Evolutionary conservation across 2,797 vertebrate genomes (phyloP), one percentile per base, ranked within the genome.

Genomic region (Decapterus maruadsi): DNA sequence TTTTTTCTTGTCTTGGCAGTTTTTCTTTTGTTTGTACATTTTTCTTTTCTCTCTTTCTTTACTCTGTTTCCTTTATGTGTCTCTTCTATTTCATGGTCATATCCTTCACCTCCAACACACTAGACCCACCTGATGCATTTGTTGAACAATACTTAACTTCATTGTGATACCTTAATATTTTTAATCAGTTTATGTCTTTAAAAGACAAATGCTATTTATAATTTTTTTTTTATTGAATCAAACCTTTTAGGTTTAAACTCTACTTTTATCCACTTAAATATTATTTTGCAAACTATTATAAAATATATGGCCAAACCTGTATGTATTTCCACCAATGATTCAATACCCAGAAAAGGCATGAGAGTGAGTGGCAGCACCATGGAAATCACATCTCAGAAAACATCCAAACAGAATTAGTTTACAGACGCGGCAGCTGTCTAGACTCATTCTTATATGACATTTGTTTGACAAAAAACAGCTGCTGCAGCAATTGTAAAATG

Each of bases 341-440:
- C 6, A 22, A 22, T 20, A 62, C 19, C 10, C 0, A 56, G 10
- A 53, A 40, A n/a, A 58, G 22, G 8, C 10, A 46, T 59, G 26
- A 38, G 34, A 16, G 8, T 45, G 20, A 36, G 14, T 31, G 36
- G n/a, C 45, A 48, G 45, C 8, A 17, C 20, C n/a, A 17, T 58
- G 16, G 29, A 40, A 48, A 55, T 26, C 42, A 20, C 50, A 13
- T 58, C 36, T 45, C 16, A 42, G n/a, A 54, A 50, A 71, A 16
- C 34, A 55, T 75, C 19, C 42, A 2, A 61, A 13, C 43, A 36
- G 48, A 66, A 14, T 56, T 48, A 60, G 19, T 56, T 51, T 26
- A 66, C n/a, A 65, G n/a, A 31, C 13, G 34, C 31, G 10, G 29
- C 22, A 80, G 31, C 40, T 29, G 20, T 59, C 42, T 48, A 36